Conservation (phyloP, 2,888 invertebrate genomes). For the Corbicula japonica region DNA sequence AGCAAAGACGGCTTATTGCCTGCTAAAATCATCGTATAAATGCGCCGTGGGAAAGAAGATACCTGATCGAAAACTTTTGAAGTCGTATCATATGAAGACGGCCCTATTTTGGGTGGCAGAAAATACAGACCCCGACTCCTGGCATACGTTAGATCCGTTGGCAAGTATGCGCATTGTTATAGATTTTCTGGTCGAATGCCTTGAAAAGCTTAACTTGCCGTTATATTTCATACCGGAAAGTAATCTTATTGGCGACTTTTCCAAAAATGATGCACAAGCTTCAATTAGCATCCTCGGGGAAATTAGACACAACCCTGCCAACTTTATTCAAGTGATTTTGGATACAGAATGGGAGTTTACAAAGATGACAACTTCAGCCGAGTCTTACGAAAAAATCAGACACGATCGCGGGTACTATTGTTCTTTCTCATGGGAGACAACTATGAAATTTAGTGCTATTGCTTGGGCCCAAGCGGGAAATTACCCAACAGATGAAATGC, state of each 20-base stretch:
- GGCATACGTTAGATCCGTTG: no score
- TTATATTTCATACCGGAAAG: no score
- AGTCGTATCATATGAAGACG: no score
- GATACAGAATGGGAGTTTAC: conserved; percentile 20
- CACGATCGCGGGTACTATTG: conserved; percentile 5
- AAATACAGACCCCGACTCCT: no score
- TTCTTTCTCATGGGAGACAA: neutral
- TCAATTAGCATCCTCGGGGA: neutral
- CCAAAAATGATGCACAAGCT: neutral
- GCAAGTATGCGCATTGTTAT: no score
- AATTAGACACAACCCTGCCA: conserved; percentile 27
- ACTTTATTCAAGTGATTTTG: conserved; percentile 16
- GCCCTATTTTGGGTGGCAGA: no score
- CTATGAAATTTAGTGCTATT: neutral
- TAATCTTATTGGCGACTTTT: conserved; percentile 14
- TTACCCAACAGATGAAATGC: conserved; percentile 1
- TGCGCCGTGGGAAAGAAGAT: conserved; percentile 17
- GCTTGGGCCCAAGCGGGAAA: neutral
- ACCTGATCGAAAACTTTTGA: no score
- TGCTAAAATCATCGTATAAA: conserved; percentile 25
- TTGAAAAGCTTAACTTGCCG: no score
- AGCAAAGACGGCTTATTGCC: conserved; percentile 22
- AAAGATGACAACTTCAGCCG: conserved; percentile 5
- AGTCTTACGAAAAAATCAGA: conserved; percentile 10
- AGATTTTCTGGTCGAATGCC: no score